Base-by-base conservation (phyloP, 2,113 vertebrate species). In the Xiphophorus maculatus region DNA sequence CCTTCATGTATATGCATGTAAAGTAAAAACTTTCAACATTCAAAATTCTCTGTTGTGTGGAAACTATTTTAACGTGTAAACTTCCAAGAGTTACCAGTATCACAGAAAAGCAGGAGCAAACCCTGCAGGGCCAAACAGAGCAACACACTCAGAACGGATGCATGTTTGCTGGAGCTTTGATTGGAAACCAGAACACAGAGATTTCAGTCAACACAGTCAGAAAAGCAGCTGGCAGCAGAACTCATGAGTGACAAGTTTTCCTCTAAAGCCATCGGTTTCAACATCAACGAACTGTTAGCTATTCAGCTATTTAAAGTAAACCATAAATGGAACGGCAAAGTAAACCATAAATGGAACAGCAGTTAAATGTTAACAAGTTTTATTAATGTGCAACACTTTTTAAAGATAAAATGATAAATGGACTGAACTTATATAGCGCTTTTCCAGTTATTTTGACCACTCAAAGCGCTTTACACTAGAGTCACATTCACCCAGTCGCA, bases 41-140 rank as follows among this genome's bases (percentile, higher is more conserved):
- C 11, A 15, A 51, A 51, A 51, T 51, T 27, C 13, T 37, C 27
- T 1, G 4, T 37, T 69, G 29, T 22, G 58, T 22, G 44, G 54
- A 69, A 79, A 68, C 64, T 28, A 42, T 22, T 28, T 1, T 22
- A 68, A 67, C 37, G n/a, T 44, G 63, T 29, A 44, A 76, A 71
- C 42, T 66, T 33, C 58, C 54, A 27, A 15, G 4, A 69, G 30
- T 44, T 65, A 28, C 9, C 51, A 37, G 25, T 66, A 27, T 73
- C 63, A 67, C 66, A 4, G 15, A 15, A 54, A 54, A 17, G 35
- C 22, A 54, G 51, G 73, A 60, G 19, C 32, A n/a, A 78, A 64
- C 42, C 72, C 71, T 69, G 77, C 63, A 69, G 71, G 61, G 74
- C 68, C 77, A 25, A 58, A 37, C 64, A 48, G 74, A 42, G 74